These are phyloP conservation scores for Rambutsinella grinnellia DNA, from an alignment of 2,888 invertebrate genomes.

Conservation along the genomic window DNA sequence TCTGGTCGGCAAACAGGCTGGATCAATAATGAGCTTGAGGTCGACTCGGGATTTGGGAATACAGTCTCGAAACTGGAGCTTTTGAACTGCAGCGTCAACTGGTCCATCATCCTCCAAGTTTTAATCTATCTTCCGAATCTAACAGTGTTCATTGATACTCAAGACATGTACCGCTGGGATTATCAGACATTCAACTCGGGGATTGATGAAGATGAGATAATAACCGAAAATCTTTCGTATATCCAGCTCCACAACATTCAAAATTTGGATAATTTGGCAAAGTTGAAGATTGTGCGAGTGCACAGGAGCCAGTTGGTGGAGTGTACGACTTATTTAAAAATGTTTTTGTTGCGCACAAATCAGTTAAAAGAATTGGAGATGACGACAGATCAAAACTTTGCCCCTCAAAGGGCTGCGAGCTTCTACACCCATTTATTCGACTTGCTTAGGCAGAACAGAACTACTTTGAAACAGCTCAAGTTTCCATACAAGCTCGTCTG, in stretches of 20 bases:
- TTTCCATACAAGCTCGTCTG: slow-evolving; percentile 63
- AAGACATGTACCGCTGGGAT: slow-evolving; percentile 64
- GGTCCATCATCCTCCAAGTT: slow-evolving; percentile 60
- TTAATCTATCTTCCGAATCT: slow-evolving; percentile 60
- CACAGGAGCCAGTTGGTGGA: slow-evolving; percentile 63
- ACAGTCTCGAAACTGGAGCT: slow-evolving; percentile 63
- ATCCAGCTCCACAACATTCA: slow-evolving; percentile 37
- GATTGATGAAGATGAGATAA: slow-evolving; percentile 61
- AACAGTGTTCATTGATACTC: slow-evolving; percentile 53
- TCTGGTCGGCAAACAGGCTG: slow-evolving; percentile 58
- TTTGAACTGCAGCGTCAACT: slow-evolving; percentile 62
- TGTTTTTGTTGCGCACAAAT: slow-evolving; percentile 46
- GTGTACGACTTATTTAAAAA: slow-evolving; percentile 63
- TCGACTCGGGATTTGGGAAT: slow-evolving; percentile 16
- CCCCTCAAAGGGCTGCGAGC: slow-evolving; percentile 51
- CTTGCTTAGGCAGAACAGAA: slow-evolving; percentile 46
- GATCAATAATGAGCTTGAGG: slow-evolving; percentile 45
- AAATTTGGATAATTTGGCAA: slow-evolving; percentile 42
- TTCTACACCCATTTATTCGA: slow-evolving; percentile 57
- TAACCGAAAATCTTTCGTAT: slow-evolving; percentile 55
- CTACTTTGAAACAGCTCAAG: slow-evolving; percentile 43
- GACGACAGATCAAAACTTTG: slow-evolving; percentile 64
- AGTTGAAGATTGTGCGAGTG: slow-evolving; percentile 47
- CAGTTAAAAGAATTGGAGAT: slow-evolving; percentile 55
- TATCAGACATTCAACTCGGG: slow-evolving; percentile 62